Conservation (phyloP, 2,113 vertebrate genomes). For the Antidorcas marsupialis region DNA sequence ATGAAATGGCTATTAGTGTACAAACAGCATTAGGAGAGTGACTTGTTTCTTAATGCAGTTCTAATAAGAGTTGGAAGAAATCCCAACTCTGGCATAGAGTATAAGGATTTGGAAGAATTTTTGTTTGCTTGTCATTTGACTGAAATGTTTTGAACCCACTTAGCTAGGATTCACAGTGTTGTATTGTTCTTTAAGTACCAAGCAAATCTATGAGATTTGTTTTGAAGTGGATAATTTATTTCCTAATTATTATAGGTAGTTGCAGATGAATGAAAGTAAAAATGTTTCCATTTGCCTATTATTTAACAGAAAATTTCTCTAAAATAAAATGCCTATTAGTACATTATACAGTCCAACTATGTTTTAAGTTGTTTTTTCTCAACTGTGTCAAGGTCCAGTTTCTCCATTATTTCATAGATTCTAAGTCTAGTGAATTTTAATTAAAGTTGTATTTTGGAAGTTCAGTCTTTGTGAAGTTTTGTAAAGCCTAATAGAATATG, state of each 20-base stretch:
- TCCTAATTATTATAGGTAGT: constrained; percentile 43
- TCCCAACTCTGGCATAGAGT: constrained; percentile 16
- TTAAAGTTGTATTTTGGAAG: neutral
- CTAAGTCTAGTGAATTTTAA: neutral
- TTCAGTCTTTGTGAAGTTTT: neutral
- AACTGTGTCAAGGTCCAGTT: neutral
- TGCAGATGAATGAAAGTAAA: neutral
- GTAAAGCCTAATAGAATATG: neutral
- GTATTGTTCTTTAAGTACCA: constrained; percentile 60
- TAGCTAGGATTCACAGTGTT: constrained; percentile 51
- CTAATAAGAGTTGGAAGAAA: constrained; percentile 26
- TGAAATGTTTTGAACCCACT: constrained; percentile 64
- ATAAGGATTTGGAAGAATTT: constrained; percentile 36
- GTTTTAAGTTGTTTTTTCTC: neutral
- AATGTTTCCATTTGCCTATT: neutral
- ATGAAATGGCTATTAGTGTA: constrained; percentile 49
- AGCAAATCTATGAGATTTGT: constrained; percentile 39
- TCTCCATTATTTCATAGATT: neutral
- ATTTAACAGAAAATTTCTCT: neutral
- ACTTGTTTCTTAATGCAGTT: constrained; percentile 59
- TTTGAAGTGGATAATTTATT: constrained; percentile 58
- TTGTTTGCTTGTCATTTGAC: constrained; percentile 20
- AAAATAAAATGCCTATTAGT: neutral
- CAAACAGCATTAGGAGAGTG: constrained; percentile 18
- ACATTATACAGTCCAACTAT: neutral